Conservation (phyloP, 2,113 vertebrate genomes). For the Cavia porcellus region DNA sequence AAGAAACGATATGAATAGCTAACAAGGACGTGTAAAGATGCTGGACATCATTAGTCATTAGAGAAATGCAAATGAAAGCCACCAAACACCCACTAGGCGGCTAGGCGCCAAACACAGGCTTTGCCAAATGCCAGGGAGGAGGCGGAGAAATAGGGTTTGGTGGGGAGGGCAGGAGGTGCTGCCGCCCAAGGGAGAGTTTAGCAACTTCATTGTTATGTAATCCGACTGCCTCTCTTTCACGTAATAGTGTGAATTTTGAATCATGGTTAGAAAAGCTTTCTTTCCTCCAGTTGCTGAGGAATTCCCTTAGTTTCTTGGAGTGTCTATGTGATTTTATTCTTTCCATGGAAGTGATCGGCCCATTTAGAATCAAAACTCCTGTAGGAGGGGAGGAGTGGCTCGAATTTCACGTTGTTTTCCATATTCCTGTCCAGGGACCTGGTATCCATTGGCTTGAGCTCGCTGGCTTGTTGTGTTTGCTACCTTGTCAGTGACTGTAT, state of each 20-base stretch:
- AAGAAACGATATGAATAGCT: constrained; percentile 49
- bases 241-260: background rate
- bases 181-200: background rate
- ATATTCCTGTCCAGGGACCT: background rate
- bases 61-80: constrained; percentile 60
- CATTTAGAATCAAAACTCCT: background rate
- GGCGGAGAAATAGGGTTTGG: rapidly evolving
- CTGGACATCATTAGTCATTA: constrained; percentile 35
- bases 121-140: background rate
- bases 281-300: background rate
- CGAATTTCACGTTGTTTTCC: background rate
- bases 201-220: background rate
- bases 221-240: background rate
- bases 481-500: background rate
- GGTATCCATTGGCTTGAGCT: background rate
- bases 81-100: background rate
- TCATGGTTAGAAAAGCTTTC: background rate
- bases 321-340: background rate
- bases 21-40: constrained; percentile 63
- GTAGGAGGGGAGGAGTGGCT: background rate
- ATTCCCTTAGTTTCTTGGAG: background rate
- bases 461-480: background rate
- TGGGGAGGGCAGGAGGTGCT: no score
- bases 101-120: background rate
- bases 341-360: background rate